Base-by-base conservation (phyloP, 2,797 vertebrate species). In the Sebastes wilsoni region DNA sequence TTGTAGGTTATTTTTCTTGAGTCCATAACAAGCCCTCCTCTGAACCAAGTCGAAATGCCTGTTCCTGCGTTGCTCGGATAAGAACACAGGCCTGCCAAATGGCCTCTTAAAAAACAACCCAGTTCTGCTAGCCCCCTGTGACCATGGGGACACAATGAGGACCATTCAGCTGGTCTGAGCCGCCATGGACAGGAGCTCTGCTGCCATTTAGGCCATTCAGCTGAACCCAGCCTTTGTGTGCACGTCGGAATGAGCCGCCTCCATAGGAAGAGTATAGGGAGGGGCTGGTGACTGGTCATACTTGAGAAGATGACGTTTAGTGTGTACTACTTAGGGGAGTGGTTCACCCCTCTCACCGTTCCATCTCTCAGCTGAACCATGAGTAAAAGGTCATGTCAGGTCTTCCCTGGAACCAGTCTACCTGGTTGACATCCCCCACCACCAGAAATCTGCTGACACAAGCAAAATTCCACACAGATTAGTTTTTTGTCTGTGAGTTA, bases 61-160 rank as follows among this genome's bases (percentile, higher is more conserved):
- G 74, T 85, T 90, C 75, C 89, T 87, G 85, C 54, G 91, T 94
- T 94, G 92, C 92, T 89, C 8, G 76, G 93, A 91, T 93, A 92
- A 94, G 89, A 93, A 92, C 87, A 74, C 80, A 83, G 85, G 87
- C 66, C 42, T 92, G 93, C 88, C 91, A 95, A 95, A 94, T 91
- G 79, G 94, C 86, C 85, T 93, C 89, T 94, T 95, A 92, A 93
- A 95, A 94, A 95, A 90, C 91, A 92, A 82, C 78, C 92, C 78
- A 90, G 87, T 93, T 93, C 90, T 94, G 85, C 78, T 25, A 88
- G 91, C 93, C 92, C 93, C 93, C 92, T 91, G 93, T 94, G 94
- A 94, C 93, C 88, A 81, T 65, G 78, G 85, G 77, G 91, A 95
- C 93, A 96, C 95, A 96, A 96, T 95, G 93, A 93, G 84, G 81